A percentile compares a stretch with the other conserved stretches of the same genome.
Evolutionary conservation across 92 coral and sea anemone species (phyloP).

Genomic region (Phenganax stokvisi): DNA sequence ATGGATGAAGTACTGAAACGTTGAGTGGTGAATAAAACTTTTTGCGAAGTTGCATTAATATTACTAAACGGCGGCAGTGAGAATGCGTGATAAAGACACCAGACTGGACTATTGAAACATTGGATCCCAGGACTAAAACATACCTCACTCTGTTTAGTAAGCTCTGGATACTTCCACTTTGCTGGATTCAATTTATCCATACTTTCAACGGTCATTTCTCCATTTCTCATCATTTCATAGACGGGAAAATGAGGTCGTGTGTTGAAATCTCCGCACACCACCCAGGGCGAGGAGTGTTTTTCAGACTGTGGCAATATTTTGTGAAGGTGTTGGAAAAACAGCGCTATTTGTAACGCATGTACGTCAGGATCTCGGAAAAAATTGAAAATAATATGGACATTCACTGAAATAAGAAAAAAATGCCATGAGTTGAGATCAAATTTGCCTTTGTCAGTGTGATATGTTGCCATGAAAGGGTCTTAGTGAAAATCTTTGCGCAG

Average conservation of each 20-base stretch:
- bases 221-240: conserved; percentile 56
- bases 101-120: too few relatives aligned
- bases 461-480: neutral
- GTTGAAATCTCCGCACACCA: conserved; percentile 77
- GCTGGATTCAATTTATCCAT: conserved; percentile 38
- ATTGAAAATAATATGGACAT: conserved; percentile 48
- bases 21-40: too few relatives aligned
- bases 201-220: conserved; percentile 43
- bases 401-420: conserved; percentile 36
- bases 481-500: neutral
- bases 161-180: conserved; percentile 49
- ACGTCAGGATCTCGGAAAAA: conserved; percentile 48
- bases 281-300: conserved; percentile 25
- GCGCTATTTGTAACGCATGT: conserved; percentile 53
- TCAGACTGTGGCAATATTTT: conserved; percentile 33
- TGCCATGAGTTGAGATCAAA: neutral
- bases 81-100: too few relatives aligned
- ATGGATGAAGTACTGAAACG: too few relatives aligned
- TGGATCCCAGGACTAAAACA: neutral
- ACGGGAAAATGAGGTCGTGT: conserved; percentile 63
- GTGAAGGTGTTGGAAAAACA: conserved; percentile 53
- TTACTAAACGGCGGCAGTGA: too few relatives aligned
- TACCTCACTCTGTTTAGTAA: conserved; percentile 19
- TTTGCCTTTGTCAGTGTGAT: too few relatives aligned
- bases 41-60: too few relatives aligned